Percentiles rank a stretch among this genome's conserved stretches.
Conservation (phyloP, 2,113 vertebrate genomes). For the Cercopithecus mona region DNA sequence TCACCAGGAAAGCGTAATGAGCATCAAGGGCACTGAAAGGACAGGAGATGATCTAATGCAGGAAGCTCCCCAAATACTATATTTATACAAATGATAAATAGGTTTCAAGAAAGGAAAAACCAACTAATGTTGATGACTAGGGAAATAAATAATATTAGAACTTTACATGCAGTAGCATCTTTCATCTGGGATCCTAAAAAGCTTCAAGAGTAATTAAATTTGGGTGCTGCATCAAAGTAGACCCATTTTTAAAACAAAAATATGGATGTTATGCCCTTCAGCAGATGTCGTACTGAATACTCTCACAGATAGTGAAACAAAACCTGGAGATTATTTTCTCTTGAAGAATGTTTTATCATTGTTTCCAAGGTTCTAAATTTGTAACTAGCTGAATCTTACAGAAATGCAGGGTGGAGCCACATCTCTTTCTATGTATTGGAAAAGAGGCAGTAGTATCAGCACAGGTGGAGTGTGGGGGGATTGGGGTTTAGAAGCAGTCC, state of each 20-base stretch:
- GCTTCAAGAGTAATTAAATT: slow-evolving; percentile 62
- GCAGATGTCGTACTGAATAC: background rate
- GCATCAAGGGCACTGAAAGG: slow-evolving; percentile 63
- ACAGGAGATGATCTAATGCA: slow-evolving; percentile 62
- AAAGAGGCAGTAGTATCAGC: background rate
- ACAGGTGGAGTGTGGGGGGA: background rate
- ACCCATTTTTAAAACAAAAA: slow-evolving; percentile 3
- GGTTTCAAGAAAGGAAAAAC: slow-evolving; percentile 64
- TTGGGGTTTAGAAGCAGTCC: background rate
- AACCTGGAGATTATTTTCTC: background rate
- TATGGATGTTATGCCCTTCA: background rate
- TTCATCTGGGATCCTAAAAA: slow-evolving; percentile 44
- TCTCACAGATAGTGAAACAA: slow-evolving; percentile 9
- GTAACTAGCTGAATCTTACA: slow-evolving; percentile 1
- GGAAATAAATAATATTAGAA: slow-evolving; percentile 53
- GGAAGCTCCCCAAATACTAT: slow-evolving; percentile 65
- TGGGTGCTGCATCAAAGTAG: background rate
- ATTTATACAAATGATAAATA: slow-evolving; percentile 65
- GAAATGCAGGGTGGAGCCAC: background rate
- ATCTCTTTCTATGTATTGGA: background rate
- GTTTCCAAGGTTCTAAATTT: slow-evolving; percentile 16
- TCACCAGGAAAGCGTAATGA: background rate
- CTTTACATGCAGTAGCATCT: slow-evolving; percentile 13
- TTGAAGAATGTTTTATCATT: slow-evolving; percentile 27
- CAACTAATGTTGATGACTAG: slow-evolving; percentile 48